These are phyloP conservation scores for Conus betulinus DNA, from an alignment of 1,140 invertebrate genomes.

Conservation along the genomic window DNA sequence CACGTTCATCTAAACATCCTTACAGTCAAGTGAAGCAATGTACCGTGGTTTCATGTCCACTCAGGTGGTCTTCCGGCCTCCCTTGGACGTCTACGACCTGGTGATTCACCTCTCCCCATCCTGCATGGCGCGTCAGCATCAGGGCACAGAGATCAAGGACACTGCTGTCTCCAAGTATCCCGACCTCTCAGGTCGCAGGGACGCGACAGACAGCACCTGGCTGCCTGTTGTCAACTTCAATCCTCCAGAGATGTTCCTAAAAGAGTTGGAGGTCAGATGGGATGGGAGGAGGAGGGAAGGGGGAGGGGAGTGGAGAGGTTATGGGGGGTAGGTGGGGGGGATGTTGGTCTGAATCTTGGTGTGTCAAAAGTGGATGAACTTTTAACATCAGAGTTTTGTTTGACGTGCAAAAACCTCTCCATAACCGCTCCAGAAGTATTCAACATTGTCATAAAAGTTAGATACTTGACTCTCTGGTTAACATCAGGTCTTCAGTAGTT, in stretches of 20 bases:
- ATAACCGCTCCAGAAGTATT: no score
- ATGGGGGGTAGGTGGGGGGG: no score
- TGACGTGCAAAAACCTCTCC: no score
- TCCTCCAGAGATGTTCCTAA: conserved; percentile 84
- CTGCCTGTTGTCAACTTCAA: conserved; percentile 88
- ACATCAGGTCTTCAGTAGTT: no score
- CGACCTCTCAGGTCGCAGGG: not conserved
- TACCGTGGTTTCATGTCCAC: no score
- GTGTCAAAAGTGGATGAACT: not conserved
- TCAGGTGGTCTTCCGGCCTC: conserved; percentile 82
- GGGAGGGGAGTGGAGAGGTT: not conserved
- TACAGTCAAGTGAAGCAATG: no score
- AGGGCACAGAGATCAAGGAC: conserved; percentile 52
- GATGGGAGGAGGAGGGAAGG: not conserved
- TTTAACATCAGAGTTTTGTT: no score
- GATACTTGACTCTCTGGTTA: no score
- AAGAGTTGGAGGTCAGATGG: conserved; percentile 83
- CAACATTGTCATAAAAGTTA: no score
- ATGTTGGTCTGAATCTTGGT: not conserved
- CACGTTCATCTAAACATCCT: no score
- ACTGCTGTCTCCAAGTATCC: conserved; percentile 5
- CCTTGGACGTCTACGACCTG: conserved; percentile 84
- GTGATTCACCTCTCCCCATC: conserved; percentile 83
- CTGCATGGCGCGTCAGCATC: conserved; percentile 52
- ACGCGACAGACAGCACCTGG: conserved; percentile 52